Conservation (phyloP, 2,888 invertebrate species). For the Polymixis flavicincta region DNA sequence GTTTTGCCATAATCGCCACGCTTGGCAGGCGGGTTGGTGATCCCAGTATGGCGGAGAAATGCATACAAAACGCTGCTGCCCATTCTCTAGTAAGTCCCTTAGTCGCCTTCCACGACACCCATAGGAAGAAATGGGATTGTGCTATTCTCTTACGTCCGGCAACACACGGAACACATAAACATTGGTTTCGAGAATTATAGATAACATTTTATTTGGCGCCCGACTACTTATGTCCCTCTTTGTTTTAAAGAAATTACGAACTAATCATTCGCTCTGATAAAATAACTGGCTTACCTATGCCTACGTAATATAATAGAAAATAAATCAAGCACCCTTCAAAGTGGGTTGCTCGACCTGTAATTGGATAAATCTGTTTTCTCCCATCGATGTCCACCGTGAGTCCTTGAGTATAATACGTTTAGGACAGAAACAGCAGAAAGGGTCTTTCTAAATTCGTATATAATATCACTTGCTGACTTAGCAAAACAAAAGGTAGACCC, state of each 20-base stretch:
- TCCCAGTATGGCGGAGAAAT: no score
- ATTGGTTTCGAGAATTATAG: neutral
- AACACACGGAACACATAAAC: no score
- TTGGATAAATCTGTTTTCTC: constrained; percentile 59
- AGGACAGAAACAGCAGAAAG: constrained; percentile 30
- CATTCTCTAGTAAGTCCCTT: no score
- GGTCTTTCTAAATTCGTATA: constrained; percentile 45
- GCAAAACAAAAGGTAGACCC: constrained; percentile 25
- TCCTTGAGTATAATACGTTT: constrained; percentile 56
- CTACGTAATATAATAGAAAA: constrained; percentile 40
- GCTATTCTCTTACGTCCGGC: no score
- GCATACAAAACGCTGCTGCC: no score
- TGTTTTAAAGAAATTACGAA: constrained; percentile 4
- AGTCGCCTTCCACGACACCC: no score
- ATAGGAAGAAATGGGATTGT: no score
- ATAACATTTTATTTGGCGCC: neutral
- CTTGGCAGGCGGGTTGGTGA: no score
- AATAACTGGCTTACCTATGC: constrained; percentile 26
- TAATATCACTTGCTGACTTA: constrained; percentile 39
- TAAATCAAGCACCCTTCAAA: constrained; percentile 49
- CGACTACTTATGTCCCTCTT: neutral
- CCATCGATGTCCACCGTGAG: constrained; percentile 49
- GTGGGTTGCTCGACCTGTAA: constrained; percentile 56
- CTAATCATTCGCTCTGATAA: constrained; percentile 7
- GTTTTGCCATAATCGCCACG: no score